Evolutionary conservation across 2,888 invertebrate genomes (phyloP), one percentile per base, ranked within the genome.

Genomic region (Fabriciana adippe): DNA sequence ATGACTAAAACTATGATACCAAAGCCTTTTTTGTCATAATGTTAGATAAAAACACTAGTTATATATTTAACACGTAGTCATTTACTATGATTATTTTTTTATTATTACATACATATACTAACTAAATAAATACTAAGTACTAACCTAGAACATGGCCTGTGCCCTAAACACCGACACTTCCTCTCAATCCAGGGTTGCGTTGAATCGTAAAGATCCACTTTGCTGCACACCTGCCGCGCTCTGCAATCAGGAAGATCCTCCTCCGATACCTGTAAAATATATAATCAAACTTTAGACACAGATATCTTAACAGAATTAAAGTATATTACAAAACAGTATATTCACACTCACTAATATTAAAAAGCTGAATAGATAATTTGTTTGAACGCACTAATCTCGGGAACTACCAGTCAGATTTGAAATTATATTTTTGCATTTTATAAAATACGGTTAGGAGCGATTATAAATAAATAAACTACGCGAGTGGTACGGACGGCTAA

Each of bases 111-210:
- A 4, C 26, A 16, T 47, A 3, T 18, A n/a, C 11, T 26, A n/a
- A 14, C 1, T 41, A 50, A 55, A 14, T 31, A 54, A 54, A n/a
- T 21, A 35, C 89, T 31, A 54, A 54, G 14, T 21, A 35, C 89
- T 81, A 93, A 94, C 85, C 95, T 95, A 78, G 95, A 95, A 68
- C 96, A 96, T 74, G 95, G 95, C 73, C 94, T 93, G 70, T 94
- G 93, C 57, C 94, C 93, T 67, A 95, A 94, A 87, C 97, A 97
- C 70, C 96, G 94, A 82, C 97, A 97, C 82, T 97, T 97, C 77
- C 96, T 94, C 87, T 97, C 97, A 57, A 97, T 94, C 97, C 97
- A 97, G 13, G 97, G 97, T 66, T 95, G 94, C 5, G 90, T 82
- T 55, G 88, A 90, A 79, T 96, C 97, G 86, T 97, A 97, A 21